Evolutionary conservation across 2,113 vertebrate genomes (phyloP).

Genomic region (Halichoerus grypus): DNA sequence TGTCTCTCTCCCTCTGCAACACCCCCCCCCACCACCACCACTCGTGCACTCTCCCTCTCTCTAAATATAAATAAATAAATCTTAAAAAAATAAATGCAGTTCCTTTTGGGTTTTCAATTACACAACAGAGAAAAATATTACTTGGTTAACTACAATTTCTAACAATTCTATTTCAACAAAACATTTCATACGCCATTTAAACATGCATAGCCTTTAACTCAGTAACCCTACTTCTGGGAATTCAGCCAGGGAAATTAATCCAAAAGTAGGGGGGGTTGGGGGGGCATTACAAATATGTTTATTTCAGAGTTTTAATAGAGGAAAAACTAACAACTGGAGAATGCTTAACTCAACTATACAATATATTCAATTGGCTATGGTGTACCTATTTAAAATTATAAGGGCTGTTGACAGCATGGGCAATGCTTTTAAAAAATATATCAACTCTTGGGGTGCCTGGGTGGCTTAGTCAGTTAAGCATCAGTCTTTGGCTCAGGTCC

Average conservation of each 20-base stretch:
- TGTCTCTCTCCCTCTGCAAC: background rate
- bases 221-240: background rate
- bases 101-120: constrained; percentile 18
- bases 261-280: background rate
- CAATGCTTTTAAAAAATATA: constrained; percentile 1
- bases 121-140: background rate
- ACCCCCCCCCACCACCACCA: accelerated
- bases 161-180: constrained; percentile 14
- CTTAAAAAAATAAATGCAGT: background rate
- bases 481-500: background rate
- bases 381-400: background rate
- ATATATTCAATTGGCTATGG: background rate
- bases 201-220: constrained; percentile 30
- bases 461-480: background rate
- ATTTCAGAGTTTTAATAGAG: constrained; percentile 22
- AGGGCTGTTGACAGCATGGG: background rate
- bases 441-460: background rate
- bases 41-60: background rate
- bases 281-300: background rate
- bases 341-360: background rate
- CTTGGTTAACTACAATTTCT: background rate
- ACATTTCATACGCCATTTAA: constrained; percentile 11
- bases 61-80: background rate
- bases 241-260: background rate
- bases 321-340: background rate